These are phyloP conservation scores for Mythimna vitellina DNA, from an alignment of 2,888 invertebrate genomes.

Conservation along the genomic window DNA sequence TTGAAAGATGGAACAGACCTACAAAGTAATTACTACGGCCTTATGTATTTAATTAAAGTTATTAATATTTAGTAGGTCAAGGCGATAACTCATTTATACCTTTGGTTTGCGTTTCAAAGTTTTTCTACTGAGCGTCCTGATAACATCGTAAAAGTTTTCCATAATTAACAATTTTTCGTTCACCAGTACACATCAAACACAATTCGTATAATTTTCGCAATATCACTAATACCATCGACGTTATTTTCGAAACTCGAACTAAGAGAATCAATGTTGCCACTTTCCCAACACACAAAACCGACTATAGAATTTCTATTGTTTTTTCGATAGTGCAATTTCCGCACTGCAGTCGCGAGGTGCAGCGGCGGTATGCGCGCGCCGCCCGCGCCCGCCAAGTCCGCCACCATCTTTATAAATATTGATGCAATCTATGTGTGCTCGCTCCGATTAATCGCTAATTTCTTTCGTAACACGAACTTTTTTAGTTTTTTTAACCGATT, in stretches of 20 bases:
- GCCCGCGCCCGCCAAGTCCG: conserved; percentile 68
- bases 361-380: conserved; percentile 79
- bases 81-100: conserved; percentile 68
- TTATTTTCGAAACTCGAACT: conserved; percentile 56
- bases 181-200: conserved; percentile 62
- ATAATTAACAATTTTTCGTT: conserved; percentile 66
- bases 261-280: conserved; percentile 59
- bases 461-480: conserved; percentile 80
- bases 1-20: background rate
- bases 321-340: conserved; percentile 70
- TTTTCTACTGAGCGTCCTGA: conserved; percentile 86
- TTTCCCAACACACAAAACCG: conserved; percentile 62
- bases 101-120: conserved; percentile 85
- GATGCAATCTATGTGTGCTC: conserved; percentile 85
- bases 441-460: conserved; percentile 85
- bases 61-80: conserved; percentile 36
- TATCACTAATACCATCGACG: conserved; percentile 56
- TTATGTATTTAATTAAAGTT: conserved; percentile 24
- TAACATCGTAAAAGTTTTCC: conserved; percentile 87
- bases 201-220: conserved; percentile 44
- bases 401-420: conserved; percentile 86
- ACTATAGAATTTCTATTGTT: conserved; percentile 61
- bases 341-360: conserved; percentile 85
- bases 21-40: conserved; percentile 21
- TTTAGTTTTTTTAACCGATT: conserved; percentile 62